phyloP scores from a whole-genome alignment of 2,888 invertebrate genomes.

The Drosophila macrospina region DNA sequence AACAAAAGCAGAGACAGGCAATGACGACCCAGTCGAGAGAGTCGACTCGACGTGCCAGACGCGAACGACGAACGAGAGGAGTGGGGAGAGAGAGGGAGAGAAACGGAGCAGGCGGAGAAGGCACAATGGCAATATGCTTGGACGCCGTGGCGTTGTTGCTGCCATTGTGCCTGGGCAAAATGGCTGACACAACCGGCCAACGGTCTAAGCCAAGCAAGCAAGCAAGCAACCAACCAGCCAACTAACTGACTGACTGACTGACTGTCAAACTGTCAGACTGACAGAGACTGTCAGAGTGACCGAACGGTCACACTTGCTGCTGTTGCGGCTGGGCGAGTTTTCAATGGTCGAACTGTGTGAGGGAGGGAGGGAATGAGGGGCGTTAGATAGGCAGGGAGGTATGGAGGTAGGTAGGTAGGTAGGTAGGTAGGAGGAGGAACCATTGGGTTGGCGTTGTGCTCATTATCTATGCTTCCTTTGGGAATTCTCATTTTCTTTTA shows the following conservation, averaged over 20 bases:
- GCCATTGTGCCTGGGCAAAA: slow-evolving; percentile 65
- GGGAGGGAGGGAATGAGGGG: no score
- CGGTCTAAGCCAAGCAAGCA: slow-evolving; percentile 32
- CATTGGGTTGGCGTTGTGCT: slow-evolving; percentile 58
- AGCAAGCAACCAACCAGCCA: slow-evolving; percentile 30
- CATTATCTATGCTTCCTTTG: slow-evolving; percentile 82
- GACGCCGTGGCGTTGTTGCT: slow-evolving; percentile 39
- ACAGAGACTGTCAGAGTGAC: slow-evolving; percentile 22
- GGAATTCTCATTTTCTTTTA: slow-evolving; percentile 81
- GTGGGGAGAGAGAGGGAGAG: slow-evolving; percentile 7
- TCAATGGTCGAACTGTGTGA: not conserved
- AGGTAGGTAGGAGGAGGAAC: not conserved
- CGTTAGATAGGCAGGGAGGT: no score
- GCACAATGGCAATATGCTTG: slow-evolving; percentile 60
- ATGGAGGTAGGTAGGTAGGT: no score
- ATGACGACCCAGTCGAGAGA: slow-evolving; percentile 55
- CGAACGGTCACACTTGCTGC: slow-evolving; percentile 40
- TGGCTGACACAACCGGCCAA: slow-evolving; percentile 71
- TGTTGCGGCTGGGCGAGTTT: slow-evolving; percentile 24
- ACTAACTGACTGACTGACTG: slow-evolving; percentile 26
- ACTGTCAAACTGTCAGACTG: slow-evolving; percentile 30
- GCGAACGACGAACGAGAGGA: no score
- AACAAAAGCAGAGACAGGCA: slow-evolving; percentile 73
- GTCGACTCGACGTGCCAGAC: slow-evolving; percentile 29
- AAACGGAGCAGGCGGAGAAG: slow-evolving; percentile 31